These are phyloP conservation scores for Eudorcas thomsonii DNA, from an alignment of 2,113 vertebrate genomes.

Conservation along the genomic window DNA sequence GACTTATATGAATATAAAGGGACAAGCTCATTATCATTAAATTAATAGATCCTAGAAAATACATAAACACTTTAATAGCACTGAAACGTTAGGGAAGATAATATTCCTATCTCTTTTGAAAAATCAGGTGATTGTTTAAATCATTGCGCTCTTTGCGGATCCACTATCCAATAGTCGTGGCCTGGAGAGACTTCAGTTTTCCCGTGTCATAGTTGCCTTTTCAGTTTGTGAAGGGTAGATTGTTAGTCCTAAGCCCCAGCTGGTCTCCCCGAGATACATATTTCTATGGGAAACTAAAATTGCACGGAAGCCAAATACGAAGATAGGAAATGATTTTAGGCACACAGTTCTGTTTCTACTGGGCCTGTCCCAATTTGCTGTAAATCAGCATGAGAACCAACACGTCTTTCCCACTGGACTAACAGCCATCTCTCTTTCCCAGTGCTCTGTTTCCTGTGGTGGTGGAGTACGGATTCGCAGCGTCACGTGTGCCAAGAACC, in stretches of 20 bases:
- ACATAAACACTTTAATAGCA: background rate
- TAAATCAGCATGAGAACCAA: background rate
- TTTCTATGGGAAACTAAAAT: background rate
- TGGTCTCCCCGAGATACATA: background rate
- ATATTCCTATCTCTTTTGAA: background rate
- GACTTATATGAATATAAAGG: background rate
- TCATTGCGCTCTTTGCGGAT: background rate
- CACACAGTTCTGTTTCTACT: background rate
- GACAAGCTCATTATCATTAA: background rate
- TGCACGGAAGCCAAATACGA: background rate
- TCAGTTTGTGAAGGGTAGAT: background rate
- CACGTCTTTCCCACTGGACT: background rate
- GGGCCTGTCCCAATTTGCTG: background rate
- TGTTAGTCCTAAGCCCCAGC: background rate
- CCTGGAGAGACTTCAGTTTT: background rate
- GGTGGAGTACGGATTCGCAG: constrained; percentile 90
- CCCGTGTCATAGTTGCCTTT: background rate
- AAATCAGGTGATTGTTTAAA: background rate
- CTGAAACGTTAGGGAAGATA: background rate
- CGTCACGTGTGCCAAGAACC: constrained; percentile 86
- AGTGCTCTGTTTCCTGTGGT: constrained; percentile 95
- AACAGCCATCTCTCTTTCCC: constrained; percentile 63
- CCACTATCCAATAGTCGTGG: background rate
- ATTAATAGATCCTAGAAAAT: background rate
- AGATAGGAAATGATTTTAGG: background rate